Evolutionary conservation across 2,888 invertebrate genomes (phyloP).

Genomic region (Leptinotarsa haldemani): DNA sequence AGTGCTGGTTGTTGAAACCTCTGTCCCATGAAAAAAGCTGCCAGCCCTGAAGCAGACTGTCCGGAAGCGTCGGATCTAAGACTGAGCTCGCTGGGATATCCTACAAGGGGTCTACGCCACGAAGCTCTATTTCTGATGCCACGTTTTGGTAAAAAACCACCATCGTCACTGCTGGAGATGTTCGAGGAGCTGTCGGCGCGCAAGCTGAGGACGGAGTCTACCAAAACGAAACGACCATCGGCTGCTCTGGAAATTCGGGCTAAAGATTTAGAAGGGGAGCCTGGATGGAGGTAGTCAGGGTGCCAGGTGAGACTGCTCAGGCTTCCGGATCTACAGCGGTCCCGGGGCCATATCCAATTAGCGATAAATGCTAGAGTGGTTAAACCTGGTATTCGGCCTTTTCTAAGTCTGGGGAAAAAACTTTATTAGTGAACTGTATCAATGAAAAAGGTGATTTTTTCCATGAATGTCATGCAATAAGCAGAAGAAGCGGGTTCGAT

Average conservation of each 20-base stretch:
- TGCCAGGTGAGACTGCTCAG: conserved; percentile 63
- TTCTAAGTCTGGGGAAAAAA: conserved; percentile 79
- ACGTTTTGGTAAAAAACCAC: conserved; percentile 80
- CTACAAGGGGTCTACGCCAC: conserved; percentile 75
- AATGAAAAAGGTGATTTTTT: conserved; percentile 16
- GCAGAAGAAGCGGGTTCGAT: too few relatives aligned
- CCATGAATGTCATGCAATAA: background rate
- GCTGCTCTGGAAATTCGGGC: conserved; percentile 79
- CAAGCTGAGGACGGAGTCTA: conserved; percentile 68
- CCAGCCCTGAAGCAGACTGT: conserved; percentile 66
- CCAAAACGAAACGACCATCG: conserved; percentile 80
- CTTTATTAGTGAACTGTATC: background rate
- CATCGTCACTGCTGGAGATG: conserved; percentile 81
- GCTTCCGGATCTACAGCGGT: conserved; percentile 73
- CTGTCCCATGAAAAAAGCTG: conserved; percentile 53
- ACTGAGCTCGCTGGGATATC: conserved; percentile 75
- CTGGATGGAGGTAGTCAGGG: conserved; percentile 63
- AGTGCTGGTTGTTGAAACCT: conserved; percentile 50
- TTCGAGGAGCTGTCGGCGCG: conserved; percentile 70
- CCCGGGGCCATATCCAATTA: conserved; percentile 83
- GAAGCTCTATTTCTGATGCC: conserved; percentile 69
- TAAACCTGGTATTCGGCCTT: conserved; percentile 95
- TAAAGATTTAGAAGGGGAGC: conserved; percentile 65
- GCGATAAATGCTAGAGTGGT: conserved; percentile 76
- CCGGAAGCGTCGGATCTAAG: conserved; percentile 71